Percentiles rank a stretch among this genome's conserved stretches.
Conservation (phyloP, 1,140 invertebrate genomes). For the Pinna nobilis region DNA sequence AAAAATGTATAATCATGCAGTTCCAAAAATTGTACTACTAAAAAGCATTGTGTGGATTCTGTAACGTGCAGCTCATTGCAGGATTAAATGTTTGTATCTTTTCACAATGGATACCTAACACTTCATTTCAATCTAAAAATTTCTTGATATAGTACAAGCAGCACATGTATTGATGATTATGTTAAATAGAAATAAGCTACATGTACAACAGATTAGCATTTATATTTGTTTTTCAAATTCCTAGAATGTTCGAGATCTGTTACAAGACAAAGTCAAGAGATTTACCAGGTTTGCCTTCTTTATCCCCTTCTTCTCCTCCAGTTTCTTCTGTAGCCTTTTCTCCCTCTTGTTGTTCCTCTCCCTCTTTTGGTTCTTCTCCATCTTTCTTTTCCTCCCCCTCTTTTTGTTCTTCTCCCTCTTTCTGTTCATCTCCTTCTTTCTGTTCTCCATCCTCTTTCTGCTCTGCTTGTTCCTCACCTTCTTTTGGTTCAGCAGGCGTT, state of each 20-base stretch:
- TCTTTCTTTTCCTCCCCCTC: constrained; percentile 23
- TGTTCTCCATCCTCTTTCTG: constrained; percentile 25
- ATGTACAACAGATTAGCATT: background rate
- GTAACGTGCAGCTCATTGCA: too few species aligned
- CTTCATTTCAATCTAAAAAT: background rate
- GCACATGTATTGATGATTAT: background rate
- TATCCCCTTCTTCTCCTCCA: constrained; percentile 41
- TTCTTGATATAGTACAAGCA: background rate
- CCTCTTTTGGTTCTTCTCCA: constrained; percentile 20
- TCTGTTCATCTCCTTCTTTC: constrained; percentile 16
- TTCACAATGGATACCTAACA: too few species aligned
- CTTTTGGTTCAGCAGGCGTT: background rate
- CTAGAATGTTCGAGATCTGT: background rate
- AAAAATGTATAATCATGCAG: too few species aligned
- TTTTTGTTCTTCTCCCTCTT: background rate
- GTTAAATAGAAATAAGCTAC: background rate
- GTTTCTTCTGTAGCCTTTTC: constrained; percentile 37
- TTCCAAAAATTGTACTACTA: too few species aligned
- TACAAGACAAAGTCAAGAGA: background rate
- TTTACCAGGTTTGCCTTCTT: constrained; percentile 11
- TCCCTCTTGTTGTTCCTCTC: constrained; percentile 31
- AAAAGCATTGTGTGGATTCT: too few species aligned
- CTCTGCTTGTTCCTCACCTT: constrained; percentile 12
- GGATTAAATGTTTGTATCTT: too few species aligned
- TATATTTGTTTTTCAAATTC: background rate